These are phyloP conservation scores for Heterochromis multidens DNA, from an alignment of 2,113 vertebrate species.

Conservation along the genomic window DNA sequence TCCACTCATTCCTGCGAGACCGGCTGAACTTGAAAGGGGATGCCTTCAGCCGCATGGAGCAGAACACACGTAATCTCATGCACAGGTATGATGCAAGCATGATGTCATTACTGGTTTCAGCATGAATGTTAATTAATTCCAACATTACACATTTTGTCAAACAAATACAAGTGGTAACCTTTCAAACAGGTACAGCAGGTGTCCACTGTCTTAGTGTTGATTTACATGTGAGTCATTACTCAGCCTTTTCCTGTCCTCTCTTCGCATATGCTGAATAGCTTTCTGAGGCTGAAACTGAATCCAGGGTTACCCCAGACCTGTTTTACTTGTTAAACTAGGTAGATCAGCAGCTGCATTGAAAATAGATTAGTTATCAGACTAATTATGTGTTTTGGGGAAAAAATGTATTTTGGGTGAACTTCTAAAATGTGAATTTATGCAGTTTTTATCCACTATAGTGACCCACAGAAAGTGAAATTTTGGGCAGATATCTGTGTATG, in stretches of 20 bases:
- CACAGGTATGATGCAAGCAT: slow-evolving; percentile 81
- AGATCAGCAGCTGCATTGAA: neutral
- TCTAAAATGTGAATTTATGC: neutral
- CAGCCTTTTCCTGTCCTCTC: neutral
- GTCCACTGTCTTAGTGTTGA: neutral
- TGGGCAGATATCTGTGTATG: neutral
- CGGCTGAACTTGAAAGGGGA: slow-evolving; percentile 89
- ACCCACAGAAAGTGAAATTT: too few species aligned
- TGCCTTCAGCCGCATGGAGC: slow-evolving; percentile 84
- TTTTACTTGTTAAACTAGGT: neutral
- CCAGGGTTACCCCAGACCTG: neutral
- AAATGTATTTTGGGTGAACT: neutral
- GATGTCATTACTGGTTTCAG: neutral
- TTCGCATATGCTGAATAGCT: neutral
- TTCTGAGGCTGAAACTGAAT: neutral
- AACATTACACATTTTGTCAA: neutral
- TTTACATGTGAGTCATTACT: neutral
- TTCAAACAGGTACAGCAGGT: neutral
- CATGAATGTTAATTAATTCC: neutral
- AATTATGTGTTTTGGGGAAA: neutral
- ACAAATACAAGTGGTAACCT: neutral
- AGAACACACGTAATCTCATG: slow-evolving; percentile 77
- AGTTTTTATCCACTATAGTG: neutral
- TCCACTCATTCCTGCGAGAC: slow-evolving; percentile 92
- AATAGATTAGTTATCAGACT: neutral